Conservation (phyloP, 1,140 invertebrate genomes). For the Fopius arisanus region DNA sequence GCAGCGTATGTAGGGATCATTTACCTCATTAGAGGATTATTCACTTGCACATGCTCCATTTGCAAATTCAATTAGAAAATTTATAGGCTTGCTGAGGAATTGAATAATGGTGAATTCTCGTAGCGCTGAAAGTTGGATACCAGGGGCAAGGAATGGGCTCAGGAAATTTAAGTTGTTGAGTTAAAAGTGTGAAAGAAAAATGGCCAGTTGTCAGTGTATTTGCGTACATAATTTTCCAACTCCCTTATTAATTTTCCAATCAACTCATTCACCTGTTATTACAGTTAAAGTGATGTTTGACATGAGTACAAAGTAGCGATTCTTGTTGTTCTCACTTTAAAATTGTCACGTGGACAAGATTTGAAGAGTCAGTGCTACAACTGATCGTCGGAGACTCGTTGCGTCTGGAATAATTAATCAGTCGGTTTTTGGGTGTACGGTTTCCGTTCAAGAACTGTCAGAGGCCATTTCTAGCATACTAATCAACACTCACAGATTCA, state of each 20-base stretch:
- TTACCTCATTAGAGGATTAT: neutral
- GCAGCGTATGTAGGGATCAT: neutral
- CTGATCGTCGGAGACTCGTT: neutral
- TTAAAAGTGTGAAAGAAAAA: too few relatives aligned
- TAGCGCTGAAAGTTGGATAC: too few relatives aligned
- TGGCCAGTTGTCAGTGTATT: too few relatives aligned
- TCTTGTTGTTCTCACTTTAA: constrained; percentile 8
- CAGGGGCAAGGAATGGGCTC: too few relatives aligned
- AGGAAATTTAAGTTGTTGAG: too few relatives aligned
- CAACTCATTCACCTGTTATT: neutral
- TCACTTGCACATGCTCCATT: neutral
- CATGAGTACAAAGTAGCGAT: neutral
- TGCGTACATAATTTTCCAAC: too few relatives aligned
- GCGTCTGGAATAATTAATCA: constrained; percentile 7
- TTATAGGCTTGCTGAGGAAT: neutral
- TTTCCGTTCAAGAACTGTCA: neutral
- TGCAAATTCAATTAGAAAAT: neutral
- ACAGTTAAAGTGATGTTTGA: neutral
- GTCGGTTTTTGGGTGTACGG: neutral
- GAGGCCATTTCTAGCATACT: neutral
- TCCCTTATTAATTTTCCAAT: too few relatives aligned
- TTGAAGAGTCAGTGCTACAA: neutral
- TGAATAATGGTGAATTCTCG: neutral
- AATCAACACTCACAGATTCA: neutral
- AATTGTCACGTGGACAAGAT: constrained; percentile 21